Conservation (phyloP, 2,888 invertebrate genomes). For the Saturnia pavonia region DNA sequence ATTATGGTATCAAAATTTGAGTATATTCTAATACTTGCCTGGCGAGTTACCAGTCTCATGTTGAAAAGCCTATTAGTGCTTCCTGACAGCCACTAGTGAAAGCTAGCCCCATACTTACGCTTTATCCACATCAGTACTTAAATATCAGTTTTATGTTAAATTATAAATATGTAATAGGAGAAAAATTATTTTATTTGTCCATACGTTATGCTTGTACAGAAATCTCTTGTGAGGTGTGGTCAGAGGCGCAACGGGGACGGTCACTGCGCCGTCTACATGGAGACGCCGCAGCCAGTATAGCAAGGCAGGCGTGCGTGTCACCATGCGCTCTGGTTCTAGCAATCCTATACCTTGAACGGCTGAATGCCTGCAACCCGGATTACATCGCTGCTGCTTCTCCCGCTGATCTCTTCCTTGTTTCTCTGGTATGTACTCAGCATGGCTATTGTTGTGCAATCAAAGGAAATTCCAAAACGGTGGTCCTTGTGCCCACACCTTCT, state of each 20-base stretch:
- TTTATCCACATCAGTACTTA: too few species aligned
- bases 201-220: constrained; percentile 71
- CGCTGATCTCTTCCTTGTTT: constrained; percentile 96
- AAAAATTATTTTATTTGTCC: too few species aligned
- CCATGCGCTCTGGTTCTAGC: constrained; percentile 97
- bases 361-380: constrained; percentile 90
- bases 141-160: too few species aligned
- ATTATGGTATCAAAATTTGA: too few species aligned
- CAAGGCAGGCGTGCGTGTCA: constrained; percentile 91
- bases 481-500: too few species aligned
- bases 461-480: too few species aligned
- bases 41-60: too few species aligned
- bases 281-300: constrained; percentile 89
- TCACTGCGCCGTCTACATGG: constrained; percentile 89
- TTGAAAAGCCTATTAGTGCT: too few species aligned
- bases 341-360: constrained; percentile 94
- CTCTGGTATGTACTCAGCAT: constrained; percentile 85
- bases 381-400: constrained; percentile 93
- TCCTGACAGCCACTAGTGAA: too few species aligned
- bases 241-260: constrained; percentile 87
- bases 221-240: constrained; percentile 92
- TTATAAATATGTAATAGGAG: too few species aligned
- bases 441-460: neutral
- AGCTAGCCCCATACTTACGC: too few species aligned
- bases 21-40: too few species aligned